These are phyloP conservation scores for Stigmatopora argus DNA, from an alignment of 2,113 vertebrate species.

Conservation along the genomic window DNA sequence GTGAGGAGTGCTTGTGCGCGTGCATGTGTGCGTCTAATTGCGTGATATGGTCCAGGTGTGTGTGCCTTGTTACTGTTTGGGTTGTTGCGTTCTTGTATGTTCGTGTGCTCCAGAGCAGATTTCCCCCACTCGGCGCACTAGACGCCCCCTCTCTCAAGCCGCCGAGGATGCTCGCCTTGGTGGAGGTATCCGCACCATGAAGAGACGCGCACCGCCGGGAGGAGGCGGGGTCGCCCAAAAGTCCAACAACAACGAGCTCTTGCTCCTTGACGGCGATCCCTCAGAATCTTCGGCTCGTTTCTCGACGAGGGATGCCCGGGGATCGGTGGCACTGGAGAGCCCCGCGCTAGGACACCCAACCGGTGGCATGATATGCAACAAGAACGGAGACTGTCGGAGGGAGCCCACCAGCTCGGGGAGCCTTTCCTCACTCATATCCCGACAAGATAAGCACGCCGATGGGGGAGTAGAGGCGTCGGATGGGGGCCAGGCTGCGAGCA, in stretches of 20 bases:
- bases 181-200: conserved; percentile 45
- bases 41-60: background rate
- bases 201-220: conserved; percentile 53
- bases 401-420: conserved; percentile 68
- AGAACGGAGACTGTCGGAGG: conserved; percentile 77
- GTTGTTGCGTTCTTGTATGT: background rate
- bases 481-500: conserved; percentile 44
- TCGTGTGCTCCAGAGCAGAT: background rate
- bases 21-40: background rate
- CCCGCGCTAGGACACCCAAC: conserved; percentile 37
- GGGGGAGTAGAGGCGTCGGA: conserved; percentile 46
- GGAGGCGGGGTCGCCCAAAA: conserved; percentile 68
- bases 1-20: background rate
- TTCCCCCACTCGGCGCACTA: conserved; percentile 46
- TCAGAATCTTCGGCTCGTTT: conserved; percentile 45
- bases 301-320: conserved; percentile 54
- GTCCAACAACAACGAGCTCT: conserved; percentile 62
- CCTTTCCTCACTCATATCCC: conserved; percentile 67
- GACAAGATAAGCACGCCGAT: conserved; percentile 65
- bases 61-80: background rate
- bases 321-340: conserved; percentile 28
- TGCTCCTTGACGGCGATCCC: conserved; percentile 51
- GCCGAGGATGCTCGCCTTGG: conserved; percentile 46
- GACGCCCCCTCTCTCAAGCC: conserved; percentile 24
- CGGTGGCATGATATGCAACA: conserved; percentile 73